Conservation (phyloP, 2,797 vertebrate species). For the Benthosema pterotum region DNA sequence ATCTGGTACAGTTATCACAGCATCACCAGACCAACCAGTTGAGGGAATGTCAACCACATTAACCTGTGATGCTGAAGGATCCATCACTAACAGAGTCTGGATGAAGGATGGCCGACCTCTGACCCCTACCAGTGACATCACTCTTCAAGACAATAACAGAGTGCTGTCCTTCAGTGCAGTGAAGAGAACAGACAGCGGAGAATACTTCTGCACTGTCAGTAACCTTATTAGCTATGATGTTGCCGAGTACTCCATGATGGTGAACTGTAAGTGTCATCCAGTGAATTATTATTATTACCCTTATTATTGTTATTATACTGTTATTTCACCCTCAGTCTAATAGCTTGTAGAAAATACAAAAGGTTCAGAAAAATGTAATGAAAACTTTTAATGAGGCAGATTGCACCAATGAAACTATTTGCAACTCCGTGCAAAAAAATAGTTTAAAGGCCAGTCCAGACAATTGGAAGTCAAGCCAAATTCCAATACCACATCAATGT, state of each 20-base stretch:
- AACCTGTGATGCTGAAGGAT: conserved; percentile 53
- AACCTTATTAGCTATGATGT: conserved; percentile 36
- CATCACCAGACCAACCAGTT: conserved; percentile 1
- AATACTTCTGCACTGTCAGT: conserved; percentile 53
- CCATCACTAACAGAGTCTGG: conserved; percentile 50
- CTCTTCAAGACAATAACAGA: conserved; percentile 27
- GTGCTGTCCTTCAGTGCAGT: conserved; percentile 49
- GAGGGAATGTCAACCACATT: conserved; percentile 35
- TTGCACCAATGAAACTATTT: too few species aligned
- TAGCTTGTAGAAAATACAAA: too few species aligned
- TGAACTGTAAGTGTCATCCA: conserved; percentile 56
- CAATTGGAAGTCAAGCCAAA: too few species aligned
- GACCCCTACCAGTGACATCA: conserved; percentile 29
- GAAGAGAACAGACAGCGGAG: conserved; percentile 48
- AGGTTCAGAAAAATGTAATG: too few species aligned
- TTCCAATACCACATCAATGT: too few species aligned
- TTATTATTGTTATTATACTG: too few species aligned
- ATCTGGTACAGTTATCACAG: conserved; percentile 16
- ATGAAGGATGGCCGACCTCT: conserved; percentile 45
- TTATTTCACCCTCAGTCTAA: too few species aligned
- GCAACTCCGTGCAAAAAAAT: too few species aligned
- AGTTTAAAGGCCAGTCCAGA: too few species aligned
- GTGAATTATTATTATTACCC: too few species aligned
- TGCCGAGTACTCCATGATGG: conserved; percentile 10
- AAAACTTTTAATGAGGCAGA: too few species aligned